These are phyloP conservation scores for Drosophila lacicola DNA, from an alignment of 2,888 invertebrate genomes.

Conservation along the genomic window DNA sequence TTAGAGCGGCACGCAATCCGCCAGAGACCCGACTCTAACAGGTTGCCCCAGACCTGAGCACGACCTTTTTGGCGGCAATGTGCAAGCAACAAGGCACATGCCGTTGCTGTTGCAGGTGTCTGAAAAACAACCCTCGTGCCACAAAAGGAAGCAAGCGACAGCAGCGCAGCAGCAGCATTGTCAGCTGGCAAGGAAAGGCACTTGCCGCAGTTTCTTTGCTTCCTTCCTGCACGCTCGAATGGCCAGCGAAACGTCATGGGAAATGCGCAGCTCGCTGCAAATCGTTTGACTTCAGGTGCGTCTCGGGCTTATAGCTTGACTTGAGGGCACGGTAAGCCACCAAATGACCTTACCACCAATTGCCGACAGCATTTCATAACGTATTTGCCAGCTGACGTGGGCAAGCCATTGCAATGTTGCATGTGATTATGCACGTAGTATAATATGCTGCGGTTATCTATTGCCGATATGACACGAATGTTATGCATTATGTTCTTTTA, in stretches of 20 bases:
- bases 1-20: slow-evolving; percentile 44
- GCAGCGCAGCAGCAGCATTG: neutral
- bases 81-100: slow-evolving; percentile 55
- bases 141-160: neutral
- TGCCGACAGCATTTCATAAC: slow-evolving; percentile 53
- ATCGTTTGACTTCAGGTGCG: slow-evolving; percentile 26
- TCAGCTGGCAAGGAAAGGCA: slow-evolving; percentile 19
- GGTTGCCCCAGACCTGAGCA: slow-evolving; percentile 41
- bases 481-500: slow-evolving; percentile 13
- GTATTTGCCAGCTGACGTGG: slow-evolving; percentile 75
- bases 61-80: slow-evolving; percentile 62
- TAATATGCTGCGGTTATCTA: slow-evolving; percentile 20
- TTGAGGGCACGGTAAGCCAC: slow-evolving; percentile 56
- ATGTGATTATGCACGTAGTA: slow-evolving; percentile 9
- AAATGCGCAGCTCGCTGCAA: slow-evolving; percentile 48
- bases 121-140: slow-evolving; percentile 63
- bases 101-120: slow-evolving; percentile 54
- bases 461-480: slow-evolving; percentile 32
- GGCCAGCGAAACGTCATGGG: slow-evolving; percentile 58
- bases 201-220: slow-evolving; percentile 12
- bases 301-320: slow-evolving; percentile 7
- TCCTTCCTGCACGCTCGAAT: slow-evolving; percentile 28
- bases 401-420: slow-evolving; percentile 45
- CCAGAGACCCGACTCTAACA: slow-evolving; percentile 41
- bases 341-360: slow-evolving; percentile 57